A percentile compares a stretch with the other conserved stretches of the same genome.
phyloP scores from a whole-genome alignment of 2,888 invertebrate species.

The Crocallis elinguaria region DNA sequence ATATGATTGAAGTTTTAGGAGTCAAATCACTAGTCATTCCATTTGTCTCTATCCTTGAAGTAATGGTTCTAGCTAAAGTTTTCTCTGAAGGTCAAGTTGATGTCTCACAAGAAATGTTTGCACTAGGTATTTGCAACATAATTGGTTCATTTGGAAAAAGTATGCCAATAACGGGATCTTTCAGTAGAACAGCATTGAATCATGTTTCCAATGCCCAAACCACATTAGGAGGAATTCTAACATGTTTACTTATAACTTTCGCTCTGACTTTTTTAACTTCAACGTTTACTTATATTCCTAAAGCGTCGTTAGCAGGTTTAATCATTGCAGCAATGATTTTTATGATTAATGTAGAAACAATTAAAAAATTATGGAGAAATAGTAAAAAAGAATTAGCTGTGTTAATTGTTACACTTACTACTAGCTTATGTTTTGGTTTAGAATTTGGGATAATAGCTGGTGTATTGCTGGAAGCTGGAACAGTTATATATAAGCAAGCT shows the following conservation, averaged over 20 bases:
- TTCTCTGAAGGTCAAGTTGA: slow-evolving; percentile 93
- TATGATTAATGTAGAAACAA: slow-evolving; percentile 89
- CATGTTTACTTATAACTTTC: slow-evolving; percentile 88
- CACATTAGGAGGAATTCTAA: slow-evolving; percentile 92
- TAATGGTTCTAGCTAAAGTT: slow-evolving; percentile 89
- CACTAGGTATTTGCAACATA: slow-evolving; percentile 92
- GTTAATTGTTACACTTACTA: slow-evolving; percentile 51
- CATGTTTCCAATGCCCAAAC: slow-evolving; percentile 95
- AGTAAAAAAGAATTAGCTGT: slow-evolving; percentile 85
- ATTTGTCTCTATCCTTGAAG: slow-evolving; percentile 88
- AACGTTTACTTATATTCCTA: slow-evolving; percentile 93
- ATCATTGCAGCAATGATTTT: slow-evolving; percentile 96
- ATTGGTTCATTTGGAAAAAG: slow-evolving; percentile 92
- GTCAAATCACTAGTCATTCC: slow-evolving; percentile 87
- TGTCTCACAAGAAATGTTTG: slow-evolving; percentile 96
- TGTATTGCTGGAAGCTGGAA: slow-evolving; percentile 57
- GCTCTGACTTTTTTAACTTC: slow-evolving; percentile 92
- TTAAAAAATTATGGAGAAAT: slow-evolving; percentile 88
- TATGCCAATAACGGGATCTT: slow-evolving; percentile 94
- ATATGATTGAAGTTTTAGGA: slow-evolving; percentile 86
- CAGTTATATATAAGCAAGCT: slow-evolving; percentile 60
- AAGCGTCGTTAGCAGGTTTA: slow-evolving; percentile 93
- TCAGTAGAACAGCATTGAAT: slow-evolving; percentile 94
- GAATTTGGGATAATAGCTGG: slow-evolving; percentile 73
- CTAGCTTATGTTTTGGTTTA: slow-evolving; percentile 60